Base-by-base conservation (phyloP, 2,888 invertebrate genomes). In the Melinaea marsaeus region DNA sequence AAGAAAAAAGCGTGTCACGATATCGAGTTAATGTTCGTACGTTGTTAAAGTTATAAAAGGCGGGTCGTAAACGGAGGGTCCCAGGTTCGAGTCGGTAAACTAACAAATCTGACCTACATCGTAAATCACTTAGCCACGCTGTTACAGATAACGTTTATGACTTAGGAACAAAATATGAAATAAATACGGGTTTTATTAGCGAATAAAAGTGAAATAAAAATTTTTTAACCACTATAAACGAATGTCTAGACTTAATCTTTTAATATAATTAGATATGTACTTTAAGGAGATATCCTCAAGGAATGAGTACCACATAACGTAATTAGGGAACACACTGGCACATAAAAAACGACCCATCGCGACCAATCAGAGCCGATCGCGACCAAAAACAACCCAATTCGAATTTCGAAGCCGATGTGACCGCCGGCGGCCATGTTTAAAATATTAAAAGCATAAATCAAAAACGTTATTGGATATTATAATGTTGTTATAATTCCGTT, bases 81-180 rank as follows among this genome's bases (percentile, higher is more conserved):
- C 85, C 83, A 75, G 81, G 88, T 87, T 87, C 81, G 85, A 83
- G 72, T 76, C 81, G 79, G 86, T 87, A 88, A 89, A 90, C 89
- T 84, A 88, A 90, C 90, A 89, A 89, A 88, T 87, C 89, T 88
- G 88, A 89, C 88, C 87, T 79, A 80, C 77, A 76, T 88, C 88
- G 84, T 90, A 90, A 90, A 90, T 90, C 89, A 89, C 86, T 89
- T 90, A 88, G 85, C 80, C 89, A 84, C 88, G 85, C 81, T 83
- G 83, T 83, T 83, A 83, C 83, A 87, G 88, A 89, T 89, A 90
- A 88, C 81, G 75, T 83, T 87, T 86, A 87, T 79, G 81, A 80
- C 79, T 79, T 78, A 78, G 76, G 75, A 81, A 81, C 82, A 77
- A 81, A 85, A 84, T 85, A 81, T 85, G 72, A 77, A 77, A 72